These are phyloP conservation scores for Acanthurus lineatus DNA, from an alignment of 2,797 vertebrate genomes.

Conservation along the genomic window DNA sequence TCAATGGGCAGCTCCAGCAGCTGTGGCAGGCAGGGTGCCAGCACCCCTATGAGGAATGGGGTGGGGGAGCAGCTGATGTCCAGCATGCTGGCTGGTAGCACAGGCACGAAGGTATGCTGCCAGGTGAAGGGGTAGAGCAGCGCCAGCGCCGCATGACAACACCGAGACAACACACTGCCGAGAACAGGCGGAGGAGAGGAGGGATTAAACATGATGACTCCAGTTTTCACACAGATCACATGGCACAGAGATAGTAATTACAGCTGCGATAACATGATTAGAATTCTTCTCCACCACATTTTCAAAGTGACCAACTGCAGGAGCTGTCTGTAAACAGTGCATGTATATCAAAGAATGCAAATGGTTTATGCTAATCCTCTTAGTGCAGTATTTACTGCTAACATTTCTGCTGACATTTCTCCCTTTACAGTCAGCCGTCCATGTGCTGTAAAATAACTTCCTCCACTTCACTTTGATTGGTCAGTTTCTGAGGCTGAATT, in stretches of 20 bases:
- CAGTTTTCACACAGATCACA: conserved; percentile 16
- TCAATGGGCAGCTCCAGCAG: conserved; percentile 96
- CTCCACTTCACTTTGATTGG: conserved; percentile 2
- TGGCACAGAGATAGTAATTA: conserved; percentile 20
- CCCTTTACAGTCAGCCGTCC: not conserved
- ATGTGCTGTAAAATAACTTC: conserved; percentile 4
- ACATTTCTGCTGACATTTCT: conserved; percentile 17
- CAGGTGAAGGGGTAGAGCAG: conserved; percentile 96
- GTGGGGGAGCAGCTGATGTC: conserved; percentile 98
- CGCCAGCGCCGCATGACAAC: conserved; percentile 92
- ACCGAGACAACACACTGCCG: conserved; percentile 92
- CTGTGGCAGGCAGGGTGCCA: conserved; percentile 91
- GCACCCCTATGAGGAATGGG: conserved; percentile 95
- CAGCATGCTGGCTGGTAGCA: conserved; percentile 95
- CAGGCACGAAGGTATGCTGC: conserved; percentile 98
- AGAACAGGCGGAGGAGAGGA: not conserved
- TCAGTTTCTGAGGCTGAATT: not conserved
- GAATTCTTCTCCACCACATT: not conserved
- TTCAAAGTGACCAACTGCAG: not conserved
- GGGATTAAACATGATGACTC: not conserved
- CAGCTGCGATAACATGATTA: not conserved
- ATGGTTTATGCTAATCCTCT: not conserved
- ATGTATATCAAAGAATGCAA: not conserved
- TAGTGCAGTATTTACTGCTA: not conserved
- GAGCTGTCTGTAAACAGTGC: not conserved